Base-by-base conservation (phyloP, 2,888 invertebrate genomes). In the Oasisia sp. region DNA sequence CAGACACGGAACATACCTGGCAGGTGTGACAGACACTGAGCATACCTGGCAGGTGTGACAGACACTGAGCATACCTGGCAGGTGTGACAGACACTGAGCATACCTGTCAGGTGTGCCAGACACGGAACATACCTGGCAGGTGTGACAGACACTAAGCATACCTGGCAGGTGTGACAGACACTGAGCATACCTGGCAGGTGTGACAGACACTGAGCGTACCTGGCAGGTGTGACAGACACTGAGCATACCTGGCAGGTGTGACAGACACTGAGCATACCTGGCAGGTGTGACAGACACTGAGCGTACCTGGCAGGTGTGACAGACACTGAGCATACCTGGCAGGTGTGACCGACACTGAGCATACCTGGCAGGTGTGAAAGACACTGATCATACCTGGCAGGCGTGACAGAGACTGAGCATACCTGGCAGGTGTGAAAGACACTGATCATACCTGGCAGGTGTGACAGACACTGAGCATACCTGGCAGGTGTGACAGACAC, bases 1-100 rank as follows among this genome's bases (percentile, higher is more conserved):
- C n/a, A n/a, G n/a, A n/a, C n/a, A 58, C 5, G 19, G 4, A 58
- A 5, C 58, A 1, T 58, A 91, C 93, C 93, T 93, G 93, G 93
- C 92, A 94, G 93, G 94, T 94, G 93, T 94, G 94, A 92, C 94
- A 94, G n/a, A n/a, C n/a, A n/a, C n/a, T n/a, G 91, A 94, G 90
- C 50, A 94, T 45, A 45, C 45, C 45, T 91, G 92, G 94, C 93
- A 38, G 94, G 93, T 11, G 94, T 92, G 38, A 92, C 89, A n/a
- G n/a, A n/a, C n/a, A n/a, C n/a, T n/a, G 94, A 92, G 19, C 94
- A 92, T 27, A 94, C 93, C 91, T 94, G 92, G 90, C 11, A 45
- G 45, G 11, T 45, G 45, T 45, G 45, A 45, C 8, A 45, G 45
- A n/a, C n/a, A n/a, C n/a, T n/a, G n/a, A 45, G 58, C 19, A 0